Base-by-base conservation (phyloP, 1,140 invertebrate species). In the Neotoxoptera formosana region DNA sequence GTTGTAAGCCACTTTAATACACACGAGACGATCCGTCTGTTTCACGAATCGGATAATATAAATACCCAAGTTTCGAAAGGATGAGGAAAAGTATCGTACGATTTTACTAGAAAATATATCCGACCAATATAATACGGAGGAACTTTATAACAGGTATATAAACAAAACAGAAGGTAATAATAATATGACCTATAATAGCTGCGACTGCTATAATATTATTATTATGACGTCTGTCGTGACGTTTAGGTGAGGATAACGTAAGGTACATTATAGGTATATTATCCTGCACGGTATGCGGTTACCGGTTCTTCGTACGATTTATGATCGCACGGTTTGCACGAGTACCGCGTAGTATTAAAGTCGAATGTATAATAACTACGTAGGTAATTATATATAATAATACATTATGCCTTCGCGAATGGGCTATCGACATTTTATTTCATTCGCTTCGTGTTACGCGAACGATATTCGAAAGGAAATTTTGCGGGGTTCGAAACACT, bases 1-100 rank as follows among this genome's bases (percentile, higher is more conserved):
- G 86, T 88, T 88, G 17, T 88, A 88, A 88, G 45, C 86, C 86
- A n/a, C 23, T 51, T 51, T 88, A 88, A 88, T 88, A n/a, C 30
- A 34, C 30, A 88, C 47, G 23, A 51, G 84, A 30, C 86, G n/a
- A 51, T 9, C 20, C 34, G 51, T 51, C 23, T 11, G 14, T 86
- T 47, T 30, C 25, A 17, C 6, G 84, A 47, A 86, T 47, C 11
- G 41, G 30, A 86, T 86, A 67, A n/a, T 67, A 67, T n/a, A 76
- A 76, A 76, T 76, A 76, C 60, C 30, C 17, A 60, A 30, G 60
- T 76, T 76, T n/a, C n/a, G n/a, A 76, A 76, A n/a, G 30, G 14
- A 76, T 76, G 17, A 76, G n/a, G n/a, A 76, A 76, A 14, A 67
- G 17, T 76, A 76, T 76, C 7, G 60, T 14, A n/a, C 17, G 14